Percentiles rank a stretch among this genome's conserved stretches.
phyloP scores from a whole-genome alignment of 2,113 vertebrate species.

The Saguinus midas region DNA sequence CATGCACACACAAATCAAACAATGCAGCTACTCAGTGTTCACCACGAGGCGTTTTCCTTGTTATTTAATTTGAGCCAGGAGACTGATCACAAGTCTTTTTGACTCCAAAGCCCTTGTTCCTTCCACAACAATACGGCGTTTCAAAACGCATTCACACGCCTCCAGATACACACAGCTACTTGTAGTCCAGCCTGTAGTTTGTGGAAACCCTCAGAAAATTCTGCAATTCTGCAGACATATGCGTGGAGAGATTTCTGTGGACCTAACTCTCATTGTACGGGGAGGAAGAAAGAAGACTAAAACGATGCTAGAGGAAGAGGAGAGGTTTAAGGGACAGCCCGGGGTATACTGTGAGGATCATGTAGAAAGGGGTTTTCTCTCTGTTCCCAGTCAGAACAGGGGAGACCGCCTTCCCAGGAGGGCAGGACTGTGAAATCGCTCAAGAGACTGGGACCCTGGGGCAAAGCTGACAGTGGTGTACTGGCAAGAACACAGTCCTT shows the following conservation, averaged over 20 bases:
- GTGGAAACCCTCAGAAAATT: background rate
- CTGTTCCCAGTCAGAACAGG: background rate
- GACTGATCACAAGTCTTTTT: background rate
- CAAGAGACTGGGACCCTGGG: background rate
- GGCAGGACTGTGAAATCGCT: background rate
- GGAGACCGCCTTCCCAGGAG: background rate
- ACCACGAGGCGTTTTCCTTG: background rate
- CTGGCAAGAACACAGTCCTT: background rate
- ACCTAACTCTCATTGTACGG: fast-evolving
- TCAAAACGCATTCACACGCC: fast-evolving
- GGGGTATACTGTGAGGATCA: fast-evolving
- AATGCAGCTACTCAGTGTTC: fast-evolving
- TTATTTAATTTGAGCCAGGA: background rate
- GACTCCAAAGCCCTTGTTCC: background rate
- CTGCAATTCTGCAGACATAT: background rate
- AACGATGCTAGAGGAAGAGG: background rate
- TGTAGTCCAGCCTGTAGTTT: background rate
- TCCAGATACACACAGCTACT: background rate
- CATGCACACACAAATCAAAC: background rate
- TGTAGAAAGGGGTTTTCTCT: background rate
- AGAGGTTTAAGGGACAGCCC: background rate
- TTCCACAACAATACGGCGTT: background rate
- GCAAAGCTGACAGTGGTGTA: background rate
- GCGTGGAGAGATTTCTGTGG: fast-evolving
- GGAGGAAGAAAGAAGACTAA: background rate